phyloP scores from a whole-genome alignment of 2,888 invertebrate genomes.

The Dynastes tityus region DNA sequence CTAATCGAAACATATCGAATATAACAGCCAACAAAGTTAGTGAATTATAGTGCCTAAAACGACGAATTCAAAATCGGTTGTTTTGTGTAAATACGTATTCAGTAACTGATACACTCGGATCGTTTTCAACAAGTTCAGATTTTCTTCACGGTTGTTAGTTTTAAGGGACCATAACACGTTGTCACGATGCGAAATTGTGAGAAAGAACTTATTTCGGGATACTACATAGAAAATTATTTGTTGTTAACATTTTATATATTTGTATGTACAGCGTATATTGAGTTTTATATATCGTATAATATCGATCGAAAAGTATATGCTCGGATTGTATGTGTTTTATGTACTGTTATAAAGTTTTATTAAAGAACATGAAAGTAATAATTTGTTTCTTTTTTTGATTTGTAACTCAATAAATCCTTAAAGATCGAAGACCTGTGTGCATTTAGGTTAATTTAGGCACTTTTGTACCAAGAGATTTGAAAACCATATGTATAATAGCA shows the following conservation, averaged over 20 bases:
- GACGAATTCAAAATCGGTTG: conserved; percentile 24
- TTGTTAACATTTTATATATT: conserved; percentile 49
- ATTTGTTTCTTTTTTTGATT: neutral
- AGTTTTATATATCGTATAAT: conserved; percentile 27
- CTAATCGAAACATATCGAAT: conserved; percentile 52
- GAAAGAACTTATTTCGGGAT: conserved; percentile 25
- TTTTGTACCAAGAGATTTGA: no score
- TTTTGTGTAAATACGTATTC: conserved; percentile 30
- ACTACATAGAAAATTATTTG: conserved; percentile 21
- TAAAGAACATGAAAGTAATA: conserved; percentile 47
- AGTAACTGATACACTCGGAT: conserved; percentile 14
- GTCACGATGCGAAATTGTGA: neutral
- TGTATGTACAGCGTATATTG: conserved; percentile 51
- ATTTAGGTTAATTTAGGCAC: no score
- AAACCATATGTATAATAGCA: no score
- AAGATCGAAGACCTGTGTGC: no score
- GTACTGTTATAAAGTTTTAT: conserved; percentile 53
- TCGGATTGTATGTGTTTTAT: conserved; percentile 47
- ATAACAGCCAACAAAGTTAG: conserved; percentile 52
- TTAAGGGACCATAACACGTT: conserved; percentile 44
- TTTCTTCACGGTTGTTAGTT: conserved; percentile 33
- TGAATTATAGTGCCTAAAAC: conserved; percentile 56
- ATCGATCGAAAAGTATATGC: conserved; percentile 20
- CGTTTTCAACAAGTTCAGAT: conserved; percentile 20
- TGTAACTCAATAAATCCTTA: neutral